Conservation (phyloP, 2,888 invertebrate species). For the Caenorhabditis sp. region DNA sequence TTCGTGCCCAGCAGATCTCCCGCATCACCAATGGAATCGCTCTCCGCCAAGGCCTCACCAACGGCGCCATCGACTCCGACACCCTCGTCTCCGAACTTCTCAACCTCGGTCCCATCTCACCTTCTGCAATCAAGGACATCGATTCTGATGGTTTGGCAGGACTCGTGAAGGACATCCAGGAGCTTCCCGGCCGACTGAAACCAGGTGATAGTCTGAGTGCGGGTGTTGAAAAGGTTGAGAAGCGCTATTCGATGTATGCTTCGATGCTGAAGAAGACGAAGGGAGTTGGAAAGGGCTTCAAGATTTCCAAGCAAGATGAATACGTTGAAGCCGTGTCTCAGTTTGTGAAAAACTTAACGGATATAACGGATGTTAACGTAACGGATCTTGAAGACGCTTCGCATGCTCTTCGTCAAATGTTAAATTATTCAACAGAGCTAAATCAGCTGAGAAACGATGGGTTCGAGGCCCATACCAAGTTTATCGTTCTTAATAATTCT, state of each 20-base stretch:
- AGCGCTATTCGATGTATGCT: background rate
- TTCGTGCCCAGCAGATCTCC: background rate
- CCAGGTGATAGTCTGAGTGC: background rate
- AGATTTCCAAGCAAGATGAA: too few relatives aligned
- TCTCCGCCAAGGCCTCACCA: background rate
- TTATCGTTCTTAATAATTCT: too few relatives aligned
- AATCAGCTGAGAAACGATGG: too few relatives aligned
- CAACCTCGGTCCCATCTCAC: background rate
- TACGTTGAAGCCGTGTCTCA: too few relatives aligned
- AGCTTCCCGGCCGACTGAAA: background rate
- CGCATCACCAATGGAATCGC: conserved; percentile 1
- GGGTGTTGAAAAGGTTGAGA: background rate
- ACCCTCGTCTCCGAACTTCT: background rate
- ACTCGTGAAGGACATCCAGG: background rate
- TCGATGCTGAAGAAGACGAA: background rate
- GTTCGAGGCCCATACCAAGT: too few relatives aligned
- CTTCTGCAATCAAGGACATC: background rate
- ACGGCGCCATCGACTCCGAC: background rate
- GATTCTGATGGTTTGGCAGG: background rate
- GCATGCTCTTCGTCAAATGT: too few relatives aligned
- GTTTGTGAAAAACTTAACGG: too few relatives aligned
- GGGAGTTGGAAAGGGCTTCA: background rate
- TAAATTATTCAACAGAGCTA: too few relatives aligned
- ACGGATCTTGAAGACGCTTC: too few relatives aligned
- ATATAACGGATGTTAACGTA: too few relatives aligned